Evolutionary conservation across 2,888 invertebrate genomes (phyloP).

Genomic region (Pyrrhia umbra): DNA sequence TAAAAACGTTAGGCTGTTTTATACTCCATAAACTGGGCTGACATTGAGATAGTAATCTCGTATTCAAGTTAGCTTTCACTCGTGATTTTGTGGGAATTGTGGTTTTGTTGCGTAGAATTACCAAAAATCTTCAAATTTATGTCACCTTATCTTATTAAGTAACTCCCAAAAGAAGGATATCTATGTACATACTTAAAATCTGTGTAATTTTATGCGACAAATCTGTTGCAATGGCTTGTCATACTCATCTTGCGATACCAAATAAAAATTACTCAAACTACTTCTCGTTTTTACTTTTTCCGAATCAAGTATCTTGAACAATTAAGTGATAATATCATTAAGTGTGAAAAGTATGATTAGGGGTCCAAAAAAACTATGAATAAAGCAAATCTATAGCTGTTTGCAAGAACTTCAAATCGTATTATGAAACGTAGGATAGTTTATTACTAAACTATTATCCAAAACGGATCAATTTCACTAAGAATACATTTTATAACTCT

Average conservation of each 20-base stretch:
- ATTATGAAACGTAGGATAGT: too few species aligned
- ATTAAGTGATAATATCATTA: too few species aligned
- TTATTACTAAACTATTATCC: too few species aligned
- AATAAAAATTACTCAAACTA: too few species aligned
- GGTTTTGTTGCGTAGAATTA: not conserved
- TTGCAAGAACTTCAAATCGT: too few species aligned
- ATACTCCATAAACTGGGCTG: conserved; percentile 23
- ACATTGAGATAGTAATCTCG: conserved; percentile 31
- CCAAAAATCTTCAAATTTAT: not conserved
- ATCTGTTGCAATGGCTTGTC: not conserved
- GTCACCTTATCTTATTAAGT: not conserved
- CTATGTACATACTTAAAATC: not conserved
- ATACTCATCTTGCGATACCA: not conserved
- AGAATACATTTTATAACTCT: too few species aligned
- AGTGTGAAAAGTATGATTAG: too few species aligned
- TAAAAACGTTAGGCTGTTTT: conserved; percentile 27
- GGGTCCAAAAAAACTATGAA: too few species aligned
- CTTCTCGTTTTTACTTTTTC: too few species aligned
- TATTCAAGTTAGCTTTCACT: conserved; percentile 14
- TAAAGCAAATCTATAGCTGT: too few species aligned
- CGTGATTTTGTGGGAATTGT: not conserved
- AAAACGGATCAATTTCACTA: too few species aligned
- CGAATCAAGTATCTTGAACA: too few species aligned
- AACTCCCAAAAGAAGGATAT: not conserved
- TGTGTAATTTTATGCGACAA: not conserved